Evolutionary conservation across 2,113 vertebrate genomes (phyloP).

Genomic region (Cyprichromis sp.): DNA sequence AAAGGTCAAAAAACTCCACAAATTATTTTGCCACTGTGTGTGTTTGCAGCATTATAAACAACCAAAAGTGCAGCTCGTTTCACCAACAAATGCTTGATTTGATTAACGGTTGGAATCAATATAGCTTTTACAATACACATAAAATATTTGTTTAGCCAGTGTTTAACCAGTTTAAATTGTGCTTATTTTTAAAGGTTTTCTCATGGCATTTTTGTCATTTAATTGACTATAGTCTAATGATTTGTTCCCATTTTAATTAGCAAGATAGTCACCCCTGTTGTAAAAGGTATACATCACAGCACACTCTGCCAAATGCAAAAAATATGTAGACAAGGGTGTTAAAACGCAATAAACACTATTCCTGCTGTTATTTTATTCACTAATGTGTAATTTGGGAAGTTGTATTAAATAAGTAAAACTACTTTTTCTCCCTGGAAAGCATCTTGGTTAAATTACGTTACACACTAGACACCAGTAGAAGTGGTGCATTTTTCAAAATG

Average conservation of each 20-base stretch:
- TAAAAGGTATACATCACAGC: not conserved
- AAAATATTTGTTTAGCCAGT: not conserved
- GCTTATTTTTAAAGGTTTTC: not conserved
- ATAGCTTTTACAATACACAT: not conserved
- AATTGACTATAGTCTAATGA: not conserved
- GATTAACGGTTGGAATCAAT: not conserved
- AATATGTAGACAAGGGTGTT: not conserved
- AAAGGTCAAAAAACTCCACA: not conserved
- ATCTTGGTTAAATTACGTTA: not conserved
- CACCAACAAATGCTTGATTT: not conserved
- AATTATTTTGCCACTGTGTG: not conserved
- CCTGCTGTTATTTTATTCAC: not conserved
- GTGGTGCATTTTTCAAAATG: not conserved
- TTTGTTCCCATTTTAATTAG: not conserved
- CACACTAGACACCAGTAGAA: not conserved
- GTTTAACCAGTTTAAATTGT: not conserved
- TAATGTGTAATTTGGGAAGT: not conserved
- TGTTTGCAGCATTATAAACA: not conserved
- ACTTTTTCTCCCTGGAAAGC: not conserved
- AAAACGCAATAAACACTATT: not conserved
- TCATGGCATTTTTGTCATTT: not conserved
- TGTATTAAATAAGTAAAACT: not conserved
- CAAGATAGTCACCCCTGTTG: not conserved
- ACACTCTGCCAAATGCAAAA: not conserved
- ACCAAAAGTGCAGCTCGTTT: not conserved